A percentile compares a stretch with the other conserved stretches of the same genome.
Evolutionary conservation across 1,140 invertebrate species (phyloP).

Genomic region (Rhagoletis zephyria): DNA sequence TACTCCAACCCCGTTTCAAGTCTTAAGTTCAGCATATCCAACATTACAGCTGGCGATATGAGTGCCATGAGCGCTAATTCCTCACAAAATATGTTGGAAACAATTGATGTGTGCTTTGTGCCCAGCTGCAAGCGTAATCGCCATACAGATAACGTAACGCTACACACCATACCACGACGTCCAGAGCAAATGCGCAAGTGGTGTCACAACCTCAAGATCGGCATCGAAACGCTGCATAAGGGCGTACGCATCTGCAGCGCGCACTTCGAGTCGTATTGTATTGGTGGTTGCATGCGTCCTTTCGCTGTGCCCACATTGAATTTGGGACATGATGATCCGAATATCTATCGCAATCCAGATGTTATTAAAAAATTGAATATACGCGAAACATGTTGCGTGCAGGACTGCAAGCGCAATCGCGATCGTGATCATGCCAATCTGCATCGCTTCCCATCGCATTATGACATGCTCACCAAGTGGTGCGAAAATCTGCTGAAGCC

Average conservation of each 20-base stretch:
- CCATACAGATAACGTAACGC: slow-evolving; percentile 70
- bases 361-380: slow-evolving; percentile 71
- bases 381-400: slow-evolving; percentile 69
- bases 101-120: slow-evolving; percentile 66
- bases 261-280: slow-evolving; percentile 70
- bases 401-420: slow-evolving; percentile 67
- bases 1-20: slow-evolving; percentile 28
- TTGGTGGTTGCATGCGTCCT: slow-evolving; percentile 71
- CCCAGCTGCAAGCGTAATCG: slow-evolving; percentile 69
- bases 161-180: slow-evolving; percentile 69
- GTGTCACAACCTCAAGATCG: slow-evolving; percentile 68
- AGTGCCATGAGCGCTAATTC: not conserved
- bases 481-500: slow-evolving; percentile 66
- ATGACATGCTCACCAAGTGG: slow-evolving; percentile 66
- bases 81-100: slow-evolving; percentile 33
- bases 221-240: slow-evolving; percentile 68
- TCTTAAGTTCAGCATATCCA: slow-evolving; percentile 30
- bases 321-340: slow-evolving; percentile 67
- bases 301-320: slow-evolving; percentile 69
- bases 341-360: slow-evolving; percentile 70
- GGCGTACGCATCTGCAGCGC: slow-evolving; percentile 69
- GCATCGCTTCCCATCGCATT: slow-evolving; percentile 69
- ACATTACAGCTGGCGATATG: slow-evolving; percentile 15
- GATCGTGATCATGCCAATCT: slow-evolving; percentile 70
- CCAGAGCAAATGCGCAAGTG: slow-evolving; percentile 70